Conservation (phyloP, 2,888 invertebrate species). For the Eupeodes latifasciatus region DNA sequence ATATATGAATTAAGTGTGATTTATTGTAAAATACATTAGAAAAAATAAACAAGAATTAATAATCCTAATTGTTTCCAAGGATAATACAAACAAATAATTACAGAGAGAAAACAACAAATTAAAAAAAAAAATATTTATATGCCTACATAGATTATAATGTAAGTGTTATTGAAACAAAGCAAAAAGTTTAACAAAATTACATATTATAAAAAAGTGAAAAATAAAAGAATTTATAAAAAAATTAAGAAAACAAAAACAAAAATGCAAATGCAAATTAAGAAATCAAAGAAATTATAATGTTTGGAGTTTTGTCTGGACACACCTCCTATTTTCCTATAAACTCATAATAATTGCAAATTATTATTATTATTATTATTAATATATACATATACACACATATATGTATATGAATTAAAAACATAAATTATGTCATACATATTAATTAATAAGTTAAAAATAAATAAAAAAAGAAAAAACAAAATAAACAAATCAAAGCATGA, state of each 20-base stretch:
- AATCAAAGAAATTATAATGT: constrained; percentile 50
- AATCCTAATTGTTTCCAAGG: constrained; percentile 55
- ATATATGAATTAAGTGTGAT: constrained; percentile 43
- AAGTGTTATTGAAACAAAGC: constrained; percentile 61
- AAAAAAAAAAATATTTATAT: constrained; percentile 46
- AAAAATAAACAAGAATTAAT: constrained; percentile 25
- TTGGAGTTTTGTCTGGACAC: constrained; percentile 72
- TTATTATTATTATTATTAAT: constrained; percentile 44
- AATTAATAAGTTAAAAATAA: constrained; percentile 28
- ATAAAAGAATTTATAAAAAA: constrained; percentile 39
- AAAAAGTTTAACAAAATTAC: constrained; percentile 63
- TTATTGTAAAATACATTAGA: constrained; percentile 46
- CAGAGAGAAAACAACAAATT: constrained; percentile 15
- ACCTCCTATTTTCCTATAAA: constrained; percentile 74
- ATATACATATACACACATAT: constrained; percentile 36
- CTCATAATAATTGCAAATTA: constrained; percentile 67
- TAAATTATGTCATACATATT: constrained; percentile 51
- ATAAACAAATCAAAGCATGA: constrained; percentile 23
- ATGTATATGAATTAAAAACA: constrained; percentile 46
- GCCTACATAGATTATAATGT: constrained; percentile 54
- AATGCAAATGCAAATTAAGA: constrained; percentile 33
- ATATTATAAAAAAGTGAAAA: constrained; percentile 44
- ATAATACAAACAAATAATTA: constrained; percentile 23
- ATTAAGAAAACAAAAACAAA: constrained; percentile 27
- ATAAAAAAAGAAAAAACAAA: constrained; percentile 18